Conservation (phyloP, 2,797 vertebrate species). For the Bucorvus abyssinicus region DNA sequence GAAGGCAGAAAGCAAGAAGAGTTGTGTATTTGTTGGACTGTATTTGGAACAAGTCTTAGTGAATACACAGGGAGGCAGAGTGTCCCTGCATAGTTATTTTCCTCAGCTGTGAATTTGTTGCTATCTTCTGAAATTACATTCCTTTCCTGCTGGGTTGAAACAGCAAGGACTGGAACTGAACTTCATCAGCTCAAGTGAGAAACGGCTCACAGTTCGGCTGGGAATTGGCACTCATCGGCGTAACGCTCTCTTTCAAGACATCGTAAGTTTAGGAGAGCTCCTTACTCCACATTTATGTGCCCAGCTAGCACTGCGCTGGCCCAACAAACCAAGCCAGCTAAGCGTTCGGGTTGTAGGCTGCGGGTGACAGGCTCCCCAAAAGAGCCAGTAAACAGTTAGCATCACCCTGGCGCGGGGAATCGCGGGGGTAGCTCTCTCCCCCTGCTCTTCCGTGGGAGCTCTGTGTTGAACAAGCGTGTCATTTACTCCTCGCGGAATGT, state of each 20-base stretch:
- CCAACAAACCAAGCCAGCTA: conserved; percentile 6
- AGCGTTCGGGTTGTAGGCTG: background rate
- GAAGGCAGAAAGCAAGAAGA: background rate
- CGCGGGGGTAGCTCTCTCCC: background rate
- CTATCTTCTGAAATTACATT: background rate
- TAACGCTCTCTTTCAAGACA: conserved; percentile 20
- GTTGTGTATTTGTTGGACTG: background rate
- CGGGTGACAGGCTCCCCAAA: background rate
- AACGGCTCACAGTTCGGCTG: conserved; percentile 4
- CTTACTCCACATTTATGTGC: background rate
- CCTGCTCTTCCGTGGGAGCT: background rate
- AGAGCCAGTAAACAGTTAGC: conserved; percentile 16
- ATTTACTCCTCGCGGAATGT: background rate
- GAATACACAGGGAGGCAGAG: background rate
- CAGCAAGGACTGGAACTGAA: background rate
- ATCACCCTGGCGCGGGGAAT: background rate
- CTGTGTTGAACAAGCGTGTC: background rate
- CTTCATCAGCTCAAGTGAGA: background rate
- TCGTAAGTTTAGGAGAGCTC: background rate
- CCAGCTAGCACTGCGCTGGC: background rate
- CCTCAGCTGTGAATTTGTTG: background rate
- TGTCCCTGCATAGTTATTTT: background rate
- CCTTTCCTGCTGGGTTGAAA: background rate
- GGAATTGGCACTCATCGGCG: background rate
- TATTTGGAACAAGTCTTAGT: background rate